Base-by-base conservation (phyloP, 2,888 invertebrate species). In the Lamellibrachia satsuma region DNA sequence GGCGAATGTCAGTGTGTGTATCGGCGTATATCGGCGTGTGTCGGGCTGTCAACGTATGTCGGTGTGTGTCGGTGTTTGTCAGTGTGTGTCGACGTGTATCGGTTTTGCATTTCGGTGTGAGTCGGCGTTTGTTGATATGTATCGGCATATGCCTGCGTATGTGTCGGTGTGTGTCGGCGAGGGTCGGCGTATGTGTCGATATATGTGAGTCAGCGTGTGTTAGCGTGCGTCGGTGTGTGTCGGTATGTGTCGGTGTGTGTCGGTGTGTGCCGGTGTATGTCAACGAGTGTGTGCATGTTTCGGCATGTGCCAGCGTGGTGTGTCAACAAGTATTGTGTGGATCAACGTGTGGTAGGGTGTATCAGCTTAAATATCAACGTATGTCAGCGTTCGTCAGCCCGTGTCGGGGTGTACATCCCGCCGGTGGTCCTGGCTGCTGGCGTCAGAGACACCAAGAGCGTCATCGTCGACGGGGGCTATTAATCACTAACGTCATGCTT, bases 401-500 rank as follows among this genome's bases (percentile, higher is more conserved):
- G 75, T 75, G 22, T 7, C 75, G 22, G 11, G 22, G 75, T 75
- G 22, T 6, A 75, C 6, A 75, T 22, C 75, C n/a, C 22, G 22
- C 75, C 75, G 75, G 75, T 6, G 75, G 75, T 75, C 75, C 75
- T n/a, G 22, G 6, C 1, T 22, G 75, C n/a, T 75, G 75, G n/a
- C 75, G 75, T 75, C 75, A 75, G 22, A 75, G 75, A n/a, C 75
- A 75, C 75, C 75, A 75, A 75, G 3, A 75, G 75, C 6, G 57
- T 22, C n/a, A 3, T 75, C 75, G 75, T n/a, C 75, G 75, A 75
- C 75, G 75, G 75, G 6, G 22, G 22, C 75, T n/a, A 75, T 75
- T 75, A 75, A 75, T 75, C 22, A 75, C 75, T 75, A n/a, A 75
- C 75, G 75, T 75, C 75, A 75, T 22, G 75, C 75, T 75, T 75